Percentiles rank a stretch among this genome's conserved stretches.
These are phyloP conservation scores for Ancistrus triradiatus DNA, from an alignment of 2,113 vertebrate genomes.

Conservation along the genomic window DNA sequence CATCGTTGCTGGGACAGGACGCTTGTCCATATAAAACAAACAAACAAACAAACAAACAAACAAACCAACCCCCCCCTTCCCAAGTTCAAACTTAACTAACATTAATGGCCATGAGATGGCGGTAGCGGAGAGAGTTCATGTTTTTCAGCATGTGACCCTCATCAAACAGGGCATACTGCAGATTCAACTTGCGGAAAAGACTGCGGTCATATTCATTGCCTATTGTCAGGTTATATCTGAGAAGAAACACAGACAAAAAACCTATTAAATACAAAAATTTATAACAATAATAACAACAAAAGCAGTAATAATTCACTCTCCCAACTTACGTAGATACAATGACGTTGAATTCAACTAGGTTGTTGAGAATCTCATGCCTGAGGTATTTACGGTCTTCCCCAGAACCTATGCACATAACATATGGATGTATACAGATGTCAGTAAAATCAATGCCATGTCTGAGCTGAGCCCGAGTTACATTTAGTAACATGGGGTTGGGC, in stretches of 20 bases:
- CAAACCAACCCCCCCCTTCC: neutral
- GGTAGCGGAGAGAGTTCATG: slow-evolving; percentile 90
- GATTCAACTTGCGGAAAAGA: slow-evolving; percentile 81
- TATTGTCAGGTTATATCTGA: slow-evolving; percentile 86
- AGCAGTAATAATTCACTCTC: neutral
- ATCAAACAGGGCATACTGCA: slow-evolving; percentile 91
- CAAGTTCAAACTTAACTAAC: slow-evolving; percentile 63
- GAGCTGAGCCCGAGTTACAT: too few species aligned
- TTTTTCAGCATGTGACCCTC: slow-evolving; percentile 99
- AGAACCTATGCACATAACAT: slow-evolving; percentile 68
- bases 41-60: neutral
- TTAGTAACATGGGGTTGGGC: too few species aligned
- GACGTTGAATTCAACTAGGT: slow-evolving; percentile 78
- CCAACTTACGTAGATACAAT: slow-evolving; percentile 91
- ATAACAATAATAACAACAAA: neutral
- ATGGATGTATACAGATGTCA: neutral
- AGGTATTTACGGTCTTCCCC: slow-evolving; percentile 85
- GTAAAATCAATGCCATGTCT: too few species aligned
- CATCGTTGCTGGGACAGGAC: too few species aligned
- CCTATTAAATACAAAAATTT: neutral
- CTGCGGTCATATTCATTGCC: slow-evolving; percentile 83
- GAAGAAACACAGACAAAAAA: neutral
- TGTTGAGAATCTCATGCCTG: slow-evolving; percentile 79
- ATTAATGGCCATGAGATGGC: slow-evolving; percentile 93
- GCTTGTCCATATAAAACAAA: too few species aligned